phyloP scores from a whole-genome alignment of 2,113 vertebrate genomes.

The Microtus montanus region DNA sequence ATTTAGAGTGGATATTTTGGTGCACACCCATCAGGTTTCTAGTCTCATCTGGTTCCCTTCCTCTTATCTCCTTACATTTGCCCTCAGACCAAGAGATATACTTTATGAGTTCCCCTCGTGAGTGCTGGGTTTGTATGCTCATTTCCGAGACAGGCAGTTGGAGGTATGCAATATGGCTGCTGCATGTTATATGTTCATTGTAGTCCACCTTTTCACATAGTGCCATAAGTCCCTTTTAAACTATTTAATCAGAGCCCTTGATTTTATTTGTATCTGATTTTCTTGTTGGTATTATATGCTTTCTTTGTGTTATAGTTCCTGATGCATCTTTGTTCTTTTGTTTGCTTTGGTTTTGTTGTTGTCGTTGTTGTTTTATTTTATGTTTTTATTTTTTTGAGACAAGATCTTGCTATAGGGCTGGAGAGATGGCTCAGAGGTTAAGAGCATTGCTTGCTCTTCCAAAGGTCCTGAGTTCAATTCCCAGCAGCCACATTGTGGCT shows the following conservation, averaged over 20 bases:
- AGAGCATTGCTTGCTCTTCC: no score
- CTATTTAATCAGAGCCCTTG: not conserved
- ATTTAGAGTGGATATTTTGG: not conserved
- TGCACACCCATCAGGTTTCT: not conserved
- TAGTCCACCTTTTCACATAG: not conserved
- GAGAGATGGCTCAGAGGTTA: no score
- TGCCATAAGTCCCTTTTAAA: not conserved
- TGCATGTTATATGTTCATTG: not conserved
- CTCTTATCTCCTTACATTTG: not conserved
- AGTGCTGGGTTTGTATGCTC: not conserved
- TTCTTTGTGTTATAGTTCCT: slow-evolving; percentile 16
- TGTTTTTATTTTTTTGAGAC: not conserved
- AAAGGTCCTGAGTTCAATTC: no score
- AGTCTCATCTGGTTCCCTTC: not conserved
- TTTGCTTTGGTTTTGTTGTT: not conserved
- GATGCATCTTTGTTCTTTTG: not conserved
- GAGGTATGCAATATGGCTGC: not conserved
- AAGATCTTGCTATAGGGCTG: not conserved
- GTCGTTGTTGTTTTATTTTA: not conserved
- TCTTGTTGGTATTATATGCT: not conserved
- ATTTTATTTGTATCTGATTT: not conserved
- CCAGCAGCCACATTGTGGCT: no score
- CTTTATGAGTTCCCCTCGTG: not conserved
- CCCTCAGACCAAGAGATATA: not conserved
- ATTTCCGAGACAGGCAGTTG: not conserved